A percentile compares a stretch with the other conserved stretches of the same genome.
Evolutionary conservation across 2,888 invertebrate genomes (phyloP).

Genomic region (Pseudococcus longispinus): DNA sequence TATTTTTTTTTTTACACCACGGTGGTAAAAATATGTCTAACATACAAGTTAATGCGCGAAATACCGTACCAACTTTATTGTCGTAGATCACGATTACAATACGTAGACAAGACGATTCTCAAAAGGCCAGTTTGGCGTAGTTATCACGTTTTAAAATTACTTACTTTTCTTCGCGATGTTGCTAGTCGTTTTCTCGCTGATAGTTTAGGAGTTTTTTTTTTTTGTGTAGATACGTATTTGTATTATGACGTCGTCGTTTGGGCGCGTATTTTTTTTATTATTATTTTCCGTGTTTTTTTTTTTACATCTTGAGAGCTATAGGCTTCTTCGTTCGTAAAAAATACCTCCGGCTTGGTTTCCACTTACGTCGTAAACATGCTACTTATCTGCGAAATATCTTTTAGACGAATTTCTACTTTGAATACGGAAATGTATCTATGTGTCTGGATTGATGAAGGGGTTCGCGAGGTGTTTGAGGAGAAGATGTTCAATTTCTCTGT

Average conservation of each 20-base stretch:
- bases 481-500: too few species aligned
- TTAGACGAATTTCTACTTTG: neutral
- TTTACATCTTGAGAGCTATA: neutral
- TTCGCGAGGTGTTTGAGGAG: too few species aligned
- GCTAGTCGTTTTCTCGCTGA: neutral
- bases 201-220: neutral
- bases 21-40: neutral
- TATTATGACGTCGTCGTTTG: neutral
- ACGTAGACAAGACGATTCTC: slow-evolving; percentile 13
- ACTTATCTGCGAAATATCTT: neutral
- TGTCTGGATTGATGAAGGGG: too few species aligned
- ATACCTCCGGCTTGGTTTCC: neutral
- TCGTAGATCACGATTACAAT: slow-evolving; percentile 26
- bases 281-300: neutral
- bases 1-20: neutral
- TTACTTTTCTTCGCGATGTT: neutral
- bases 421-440: too few species aligned
- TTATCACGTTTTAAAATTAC: slow-evolving; percentile 12
- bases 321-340: neutral
- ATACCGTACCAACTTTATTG: neutral
- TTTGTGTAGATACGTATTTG: neutral
- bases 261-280: neutral
- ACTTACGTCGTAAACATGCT: neutral
- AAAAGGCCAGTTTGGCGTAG: neutral
- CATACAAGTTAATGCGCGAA: neutral